These are phyloP conservation scores for Mnemiopsis leidyi DNA, from an alignment of 37 sponge, comb jelly and placozoan genomes.

Conservation along the genomic window DNA sequence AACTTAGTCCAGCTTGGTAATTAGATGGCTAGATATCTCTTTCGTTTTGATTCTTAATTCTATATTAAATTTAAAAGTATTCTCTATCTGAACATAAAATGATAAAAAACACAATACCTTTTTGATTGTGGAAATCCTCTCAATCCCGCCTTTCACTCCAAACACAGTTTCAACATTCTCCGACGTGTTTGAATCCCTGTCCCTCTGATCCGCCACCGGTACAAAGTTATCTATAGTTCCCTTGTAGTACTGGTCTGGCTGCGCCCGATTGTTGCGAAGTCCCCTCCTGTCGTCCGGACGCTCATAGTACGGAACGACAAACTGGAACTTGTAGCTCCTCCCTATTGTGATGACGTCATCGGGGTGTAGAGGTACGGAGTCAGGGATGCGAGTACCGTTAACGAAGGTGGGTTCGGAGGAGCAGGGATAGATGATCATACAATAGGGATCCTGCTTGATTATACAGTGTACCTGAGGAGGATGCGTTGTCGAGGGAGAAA, in stretches of 20 bases:
- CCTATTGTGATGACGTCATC: conserved; percentile 57
- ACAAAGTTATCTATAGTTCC: conserved; percentile 14
- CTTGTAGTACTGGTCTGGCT: conserved; percentile 39
- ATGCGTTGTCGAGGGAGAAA: no score
- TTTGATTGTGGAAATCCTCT: neutral
- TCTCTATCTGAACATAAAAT: no score
- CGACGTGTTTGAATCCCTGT: neutral
- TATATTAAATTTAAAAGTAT: no score
- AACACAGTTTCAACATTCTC: conserved; percentile 55
- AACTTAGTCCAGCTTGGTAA: no score
- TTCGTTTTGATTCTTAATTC: no score
- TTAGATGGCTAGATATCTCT: no score
- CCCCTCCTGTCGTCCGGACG: conserved; percentile 19
- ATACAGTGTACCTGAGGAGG: conserved; percentile 57
- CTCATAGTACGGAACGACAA: conserved; percentile 54
- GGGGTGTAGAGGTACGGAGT: conserved; percentile 48
- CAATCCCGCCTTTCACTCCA: conserved; percentile 49
- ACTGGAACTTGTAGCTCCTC: conserved; percentile 58
- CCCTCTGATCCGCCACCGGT: conserved; percentile 1
- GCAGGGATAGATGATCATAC: conserved; percentile 47
- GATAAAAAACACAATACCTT: neutral
- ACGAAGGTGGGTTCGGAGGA: conserved; percentile 55
- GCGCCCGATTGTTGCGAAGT: neutral
- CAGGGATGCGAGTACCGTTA: conserved; percentile 60
- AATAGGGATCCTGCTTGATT: conserved; percentile 27